phyloP scores from a whole-genome alignment of 2,888 invertebrate species.

The Pterobdella sp. region DNA sequence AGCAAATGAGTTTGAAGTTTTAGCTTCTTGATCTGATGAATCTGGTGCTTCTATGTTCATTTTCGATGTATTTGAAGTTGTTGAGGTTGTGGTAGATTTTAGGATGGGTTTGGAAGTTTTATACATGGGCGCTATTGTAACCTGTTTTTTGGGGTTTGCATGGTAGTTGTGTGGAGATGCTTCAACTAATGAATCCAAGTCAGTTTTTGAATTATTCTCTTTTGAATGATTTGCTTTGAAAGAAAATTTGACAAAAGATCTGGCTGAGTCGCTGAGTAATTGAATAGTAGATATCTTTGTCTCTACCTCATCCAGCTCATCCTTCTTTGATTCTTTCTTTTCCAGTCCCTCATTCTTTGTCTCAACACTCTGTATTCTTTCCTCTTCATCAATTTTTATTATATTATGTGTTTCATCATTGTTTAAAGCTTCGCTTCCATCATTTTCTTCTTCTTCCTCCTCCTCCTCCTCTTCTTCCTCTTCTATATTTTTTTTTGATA shows the following conservation, averaged over 20 bases:
- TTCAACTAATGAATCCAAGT: background rate
- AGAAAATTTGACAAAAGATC: background rate
- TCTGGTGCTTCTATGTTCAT: background rate
- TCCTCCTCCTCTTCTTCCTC: constrained; percentile 11
- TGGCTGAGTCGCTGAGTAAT: too few relatives aligned
- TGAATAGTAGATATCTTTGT: too few relatives aligned
- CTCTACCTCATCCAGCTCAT: background rate
- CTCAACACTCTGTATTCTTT: background rate
- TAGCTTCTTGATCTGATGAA: background rate
- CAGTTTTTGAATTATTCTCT: background rate
- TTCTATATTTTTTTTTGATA: background rate
- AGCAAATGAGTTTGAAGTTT: background rate
- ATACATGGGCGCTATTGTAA: constrained; percentile 1
- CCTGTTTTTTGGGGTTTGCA: background rate
- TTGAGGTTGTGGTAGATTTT: background rate
- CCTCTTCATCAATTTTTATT: constrained; percentile 3
- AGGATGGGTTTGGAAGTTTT: background rate
- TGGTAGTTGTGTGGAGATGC: background rate
- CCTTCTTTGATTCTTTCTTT: background rate
- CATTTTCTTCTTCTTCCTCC: constrained; percentile 6
- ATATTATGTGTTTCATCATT: background rate
- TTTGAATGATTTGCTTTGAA: background rate
- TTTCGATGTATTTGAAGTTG: background rate
- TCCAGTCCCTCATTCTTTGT: background rate
- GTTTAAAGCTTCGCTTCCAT: background rate